Evolutionary conservation across 1,140 invertebrate species (phyloP).

Genomic region (Pseudomyrmex flavicornis): DNA sequence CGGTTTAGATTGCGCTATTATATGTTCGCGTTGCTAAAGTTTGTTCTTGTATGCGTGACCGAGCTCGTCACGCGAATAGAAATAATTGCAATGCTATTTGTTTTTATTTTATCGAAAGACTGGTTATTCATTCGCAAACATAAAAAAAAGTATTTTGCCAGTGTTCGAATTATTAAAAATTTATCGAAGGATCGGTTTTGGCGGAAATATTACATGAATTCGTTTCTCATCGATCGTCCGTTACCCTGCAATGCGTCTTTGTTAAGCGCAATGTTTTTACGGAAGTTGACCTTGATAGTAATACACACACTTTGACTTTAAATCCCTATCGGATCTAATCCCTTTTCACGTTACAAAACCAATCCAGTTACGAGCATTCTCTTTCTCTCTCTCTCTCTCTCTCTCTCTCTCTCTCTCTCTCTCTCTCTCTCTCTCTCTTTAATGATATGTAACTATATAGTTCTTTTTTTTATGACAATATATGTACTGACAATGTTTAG

Average conservation of each 20-base stretch:
- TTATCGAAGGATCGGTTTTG: slow-evolving; percentile 43
- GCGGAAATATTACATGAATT: slow-evolving; percentile 47
- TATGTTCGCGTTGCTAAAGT: background rate
- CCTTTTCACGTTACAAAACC: slow-evolving; percentile 51
- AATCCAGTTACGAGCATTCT: slow-evolving; percentile 51
- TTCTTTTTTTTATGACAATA: too few species aligned
- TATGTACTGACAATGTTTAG: too few species aligned
- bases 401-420: too few species aligned
- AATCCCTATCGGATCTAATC: slow-evolving; percentile 64
- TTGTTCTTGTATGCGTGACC: background rate
- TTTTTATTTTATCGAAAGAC: background rate
- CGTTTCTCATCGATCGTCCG: slow-evolving; percentile 68
- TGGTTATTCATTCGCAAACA: background rate
- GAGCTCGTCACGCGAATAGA: background rate
- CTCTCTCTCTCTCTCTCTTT: too few species aligned
- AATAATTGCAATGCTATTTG: background rate
- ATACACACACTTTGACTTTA: slow-evolving; percentile 71
- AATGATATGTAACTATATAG: too few species aligned
- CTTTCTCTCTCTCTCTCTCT: too few species aligned
- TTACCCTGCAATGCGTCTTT: slow-evolving; percentile 71
- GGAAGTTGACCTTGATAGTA: slow-evolving; percentile 73
- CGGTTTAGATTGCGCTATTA: background rate
- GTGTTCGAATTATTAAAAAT: slow-evolving; percentile 24
- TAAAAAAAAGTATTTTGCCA: background rate
- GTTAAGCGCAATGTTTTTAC: slow-evolving; percentile 70